Evolutionary conservation across 1,140 invertebrate species (phyloP).

Genomic region (Euwallacea fornicatus): DNA sequence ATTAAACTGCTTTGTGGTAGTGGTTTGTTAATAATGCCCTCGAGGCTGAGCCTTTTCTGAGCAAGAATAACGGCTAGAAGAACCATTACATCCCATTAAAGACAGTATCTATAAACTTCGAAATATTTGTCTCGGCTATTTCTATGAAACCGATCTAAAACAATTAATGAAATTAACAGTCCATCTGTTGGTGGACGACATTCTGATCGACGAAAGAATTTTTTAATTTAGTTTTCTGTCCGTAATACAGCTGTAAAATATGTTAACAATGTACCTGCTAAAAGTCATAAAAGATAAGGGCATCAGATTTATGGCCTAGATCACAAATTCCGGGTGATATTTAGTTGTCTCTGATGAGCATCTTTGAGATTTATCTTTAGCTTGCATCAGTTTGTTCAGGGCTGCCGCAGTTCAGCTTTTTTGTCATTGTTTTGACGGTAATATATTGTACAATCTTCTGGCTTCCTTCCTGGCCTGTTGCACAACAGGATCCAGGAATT

Average conservation of each 20-base stretch:
- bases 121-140: not conserved
- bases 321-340: constrained; percentile 28
- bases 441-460: too few species aligned
- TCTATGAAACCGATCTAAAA: constrained; percentile 7
- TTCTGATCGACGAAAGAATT: constrained; percentile 18
- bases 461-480: too few species aligned
- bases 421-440: too few species aligned
- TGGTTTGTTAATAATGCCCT: too few species aligned
- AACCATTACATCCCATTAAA: not conserved
- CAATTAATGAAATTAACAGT: constrained; percentile 15
- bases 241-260: constrained; percentile 34
- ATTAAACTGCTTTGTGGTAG: constrained; percentile 16
- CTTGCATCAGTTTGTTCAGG: not conserved
- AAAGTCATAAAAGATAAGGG: constrained; percentile 30
- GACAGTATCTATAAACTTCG: not conserved
- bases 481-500: too few species aligned
- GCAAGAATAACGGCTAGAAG: too few species aligned
- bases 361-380: constrained; percentile 7
- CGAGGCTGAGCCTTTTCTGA: too few species aligned
- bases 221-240: constrained; percentile 17
- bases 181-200: constrained; percentile 5
- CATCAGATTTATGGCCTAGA: constrained; percentile 23
- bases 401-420: too few species aligned
- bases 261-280: constrained; percentile 26
- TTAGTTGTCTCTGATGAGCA: constrained; percentile 22